Evolutionary conservation across 2,113 vertebrate genomes (phyloP).

Genomic region (human (Homo sapiens)): DNA sequence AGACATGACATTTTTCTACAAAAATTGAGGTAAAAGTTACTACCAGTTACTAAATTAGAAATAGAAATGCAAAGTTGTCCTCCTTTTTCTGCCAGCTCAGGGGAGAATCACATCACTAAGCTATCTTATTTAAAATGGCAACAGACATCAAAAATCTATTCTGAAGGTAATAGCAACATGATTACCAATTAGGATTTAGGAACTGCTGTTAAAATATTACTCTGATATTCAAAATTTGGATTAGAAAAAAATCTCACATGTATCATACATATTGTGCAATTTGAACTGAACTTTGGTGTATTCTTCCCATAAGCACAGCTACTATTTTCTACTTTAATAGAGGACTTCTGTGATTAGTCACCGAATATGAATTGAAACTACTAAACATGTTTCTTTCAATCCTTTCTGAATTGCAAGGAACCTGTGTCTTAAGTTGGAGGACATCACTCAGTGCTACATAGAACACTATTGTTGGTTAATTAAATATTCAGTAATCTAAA

Average conservation of each 20-base stretch:
- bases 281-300: neutral
- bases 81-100: neutral
- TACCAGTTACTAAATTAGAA: neutral
- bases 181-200: neutral
- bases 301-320: neutral
- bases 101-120: neutral
- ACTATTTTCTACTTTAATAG: neutral
- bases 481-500: neutral
- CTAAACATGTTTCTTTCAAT: neutral
- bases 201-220: neutral
- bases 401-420: neutral
- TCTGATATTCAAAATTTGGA: neutral
- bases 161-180: neutral
- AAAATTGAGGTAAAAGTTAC: slow-evolving; percentile 5
- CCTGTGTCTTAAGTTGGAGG: neutral
- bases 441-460: neutral
- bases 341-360: neutral
- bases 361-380: neutral
- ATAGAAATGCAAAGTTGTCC: neutral
- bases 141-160: neutral
- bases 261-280: neutral
- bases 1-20: neutral
- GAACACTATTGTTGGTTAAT: neutral
- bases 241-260: neutral
- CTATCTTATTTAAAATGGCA: neutral